Evolutionary conservation across 2,797 vertebrate species (phyloP), one percentile per base, ranked within the genome.

Genomic region (Dendrocincla fuliginosa): DNA sequence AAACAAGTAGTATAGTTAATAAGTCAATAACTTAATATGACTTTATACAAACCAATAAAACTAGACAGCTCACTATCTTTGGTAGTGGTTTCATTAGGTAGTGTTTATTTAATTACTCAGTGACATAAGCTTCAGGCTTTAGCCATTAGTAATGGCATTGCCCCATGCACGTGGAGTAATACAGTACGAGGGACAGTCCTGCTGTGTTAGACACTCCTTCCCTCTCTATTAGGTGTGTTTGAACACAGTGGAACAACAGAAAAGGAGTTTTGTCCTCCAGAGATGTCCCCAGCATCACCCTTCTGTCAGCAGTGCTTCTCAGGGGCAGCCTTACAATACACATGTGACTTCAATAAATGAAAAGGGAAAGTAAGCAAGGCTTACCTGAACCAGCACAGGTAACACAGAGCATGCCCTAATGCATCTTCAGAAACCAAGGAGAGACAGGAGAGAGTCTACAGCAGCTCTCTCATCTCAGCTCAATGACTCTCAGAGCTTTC

Each of bases 331-430:
- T 84, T 84, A 42, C 24, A 44, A 53, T 23, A 71, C 19, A 83
- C n/a, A 60, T 6, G 27, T 8, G 35, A 18, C 24, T 76, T 80
- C 14, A n/a, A 9, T 42, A 69, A 79, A 88, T 39, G 86, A 32
- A 35, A 85, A 85, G 10, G 22, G 33, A 64, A 82, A 87, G 68
- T 24, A 71, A 89, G 59, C 11, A 55, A 86, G 44, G n/a, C 59
- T 96, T 95, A 96, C 95, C 93, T 94, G 39, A 22, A 46, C 63
- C 63, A 92, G 30, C 28, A n/a, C 1, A 3, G 60, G 17, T 42
- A 33, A 39, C 2, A 4, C 60, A 88, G 80, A 74, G 7, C 50
- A 53, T 35, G 25, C 28, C 61, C 39, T 59, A 52, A 41, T 2
- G 2, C 46, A 64, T 78, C 44, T 69, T 87, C 47, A 84, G 75